Base-by-base conservation (phyloP, 2,797 vertebrate genomes). In the Sphaeramia orbicularis region DNA sequence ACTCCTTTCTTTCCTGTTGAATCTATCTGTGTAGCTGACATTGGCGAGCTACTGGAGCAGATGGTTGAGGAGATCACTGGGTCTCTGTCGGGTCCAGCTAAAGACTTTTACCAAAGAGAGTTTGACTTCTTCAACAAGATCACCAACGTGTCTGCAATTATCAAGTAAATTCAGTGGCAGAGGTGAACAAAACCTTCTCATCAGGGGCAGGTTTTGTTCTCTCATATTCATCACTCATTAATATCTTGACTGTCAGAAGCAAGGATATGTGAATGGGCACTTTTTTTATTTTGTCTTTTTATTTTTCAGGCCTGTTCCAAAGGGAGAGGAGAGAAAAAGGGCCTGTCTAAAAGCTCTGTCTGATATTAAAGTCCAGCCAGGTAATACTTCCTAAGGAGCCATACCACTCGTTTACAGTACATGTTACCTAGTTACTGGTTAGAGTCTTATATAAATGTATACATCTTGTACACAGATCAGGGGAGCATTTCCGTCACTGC, bases 81-180 rank as follows among this genome's bases (percentile, higher is more conserved):
- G 6, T 97, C 97, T 0, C 83, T 99, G 68, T 99, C 96, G 0
- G 98, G 98, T 37, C 97, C 97, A 0, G 97, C 97, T 67, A 99
- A 99, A 92, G 96, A 99, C 63, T 99, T 99, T 91, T 99, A 99
- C 90, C 96, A 97, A 73, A 91, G 97, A 21, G 97, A 99, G 81
- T 99, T 99, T 53, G 96, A 99, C 89, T 99, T 98, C 92, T 99
- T 99, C 79, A 97, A 97, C 90, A 98, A 98, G 92, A 98, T 98
- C 93, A 98, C 96, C 84, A 98, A 99, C 0, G 96, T 99, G 50
- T 99, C 97, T 0, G 96, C 97, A 70, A 96, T 98, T 48, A 96
- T 99, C 90, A 99, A 99, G 98, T 98, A 89, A 83, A 92, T 16
- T 5, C 13, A 1, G 16, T 10, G 10, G 7, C 10, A 1, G 4